These are phyloP conservation scores for Onychomys leucogaster DNA, from an alignment of 2,797 vertebrate species.

Conservation along the genomic window DNA sequence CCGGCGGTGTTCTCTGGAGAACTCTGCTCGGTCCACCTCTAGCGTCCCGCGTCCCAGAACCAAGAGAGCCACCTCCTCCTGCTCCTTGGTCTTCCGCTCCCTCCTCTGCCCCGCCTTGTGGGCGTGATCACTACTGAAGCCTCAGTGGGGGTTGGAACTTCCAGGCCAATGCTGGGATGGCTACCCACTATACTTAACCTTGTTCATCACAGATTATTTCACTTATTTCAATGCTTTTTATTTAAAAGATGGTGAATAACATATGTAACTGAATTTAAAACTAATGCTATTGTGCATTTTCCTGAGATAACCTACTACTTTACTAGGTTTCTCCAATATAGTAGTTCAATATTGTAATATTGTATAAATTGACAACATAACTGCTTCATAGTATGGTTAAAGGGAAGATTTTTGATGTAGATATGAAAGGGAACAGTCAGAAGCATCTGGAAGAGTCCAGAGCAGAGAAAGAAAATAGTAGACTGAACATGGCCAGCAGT, in stretches of 20 bases:
- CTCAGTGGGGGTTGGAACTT: too few species aligned
- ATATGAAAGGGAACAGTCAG: neutral
- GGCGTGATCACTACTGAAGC: too few species aligned
- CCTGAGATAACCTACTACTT: neutral
- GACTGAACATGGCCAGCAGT: neutral
- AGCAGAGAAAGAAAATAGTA: neutral
- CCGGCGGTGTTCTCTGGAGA: too few species aligned
- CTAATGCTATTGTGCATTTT: neutral
- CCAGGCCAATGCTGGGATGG: too few species aligned
- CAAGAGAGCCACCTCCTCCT: too few species aligned
- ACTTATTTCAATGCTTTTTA: neutral
- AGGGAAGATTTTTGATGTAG: neutral
- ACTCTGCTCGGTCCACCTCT: too few species aligned
- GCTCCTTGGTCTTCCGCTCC: too few species aligned
- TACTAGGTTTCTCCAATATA: neutral
- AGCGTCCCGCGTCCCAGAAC: too few species aligned
- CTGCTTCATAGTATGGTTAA: neutral
- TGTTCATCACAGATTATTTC: neutral
- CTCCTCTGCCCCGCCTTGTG: too few species aligned
- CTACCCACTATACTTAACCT: too few species aligned
- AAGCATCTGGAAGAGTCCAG: neutral
- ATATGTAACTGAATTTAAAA: constrained; percentile 15
- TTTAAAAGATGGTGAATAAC: neutral
- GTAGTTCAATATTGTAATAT: neutral
- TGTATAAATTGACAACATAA: neutral